Evolutionary conservation across 2,113 vertebrate genomes (phyloP).

Genomic region (Nycticorax nycticorax): DNA sequence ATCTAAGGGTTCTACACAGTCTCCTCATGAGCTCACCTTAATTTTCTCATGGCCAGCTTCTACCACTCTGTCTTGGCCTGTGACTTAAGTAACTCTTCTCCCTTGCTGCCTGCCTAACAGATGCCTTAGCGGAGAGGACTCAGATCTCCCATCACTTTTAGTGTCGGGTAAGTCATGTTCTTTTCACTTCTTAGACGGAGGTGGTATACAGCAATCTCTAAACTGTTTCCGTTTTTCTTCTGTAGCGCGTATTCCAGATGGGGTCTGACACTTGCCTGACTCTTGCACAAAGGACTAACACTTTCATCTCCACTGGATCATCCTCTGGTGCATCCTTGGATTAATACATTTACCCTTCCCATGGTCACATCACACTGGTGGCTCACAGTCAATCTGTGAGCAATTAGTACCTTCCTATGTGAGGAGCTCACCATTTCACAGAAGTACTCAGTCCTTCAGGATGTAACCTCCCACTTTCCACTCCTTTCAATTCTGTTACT

Average conservation of each 20-base stretch:
- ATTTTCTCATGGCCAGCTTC: background rate
- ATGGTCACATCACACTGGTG: background rate
- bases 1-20: background rate
- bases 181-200: background rate
- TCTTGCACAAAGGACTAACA: background rate
- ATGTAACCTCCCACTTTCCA: background rate
- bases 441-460: background rate
- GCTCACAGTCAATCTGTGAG: background rate
- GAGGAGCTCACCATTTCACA: background rate
- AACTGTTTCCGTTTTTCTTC: background rate
- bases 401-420: background rate
- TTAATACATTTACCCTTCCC: background rate
- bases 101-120: background rate
- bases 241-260: background rate
- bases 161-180: background rate
- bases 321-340: background rate
- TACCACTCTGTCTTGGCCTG: background rate
- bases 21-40: background rate
- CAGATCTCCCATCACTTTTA: background rate
- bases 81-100: background rate
- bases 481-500: background rate
- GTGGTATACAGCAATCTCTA: background rate
- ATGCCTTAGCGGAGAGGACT: background rate
- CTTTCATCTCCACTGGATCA: background rate
- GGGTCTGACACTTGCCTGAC: background rate